These are phyloP conservation scores for Eupeodes luniger DNA, from an alignment of 2,888 invertebrate species.

Conservation along the genomic window DNA sequence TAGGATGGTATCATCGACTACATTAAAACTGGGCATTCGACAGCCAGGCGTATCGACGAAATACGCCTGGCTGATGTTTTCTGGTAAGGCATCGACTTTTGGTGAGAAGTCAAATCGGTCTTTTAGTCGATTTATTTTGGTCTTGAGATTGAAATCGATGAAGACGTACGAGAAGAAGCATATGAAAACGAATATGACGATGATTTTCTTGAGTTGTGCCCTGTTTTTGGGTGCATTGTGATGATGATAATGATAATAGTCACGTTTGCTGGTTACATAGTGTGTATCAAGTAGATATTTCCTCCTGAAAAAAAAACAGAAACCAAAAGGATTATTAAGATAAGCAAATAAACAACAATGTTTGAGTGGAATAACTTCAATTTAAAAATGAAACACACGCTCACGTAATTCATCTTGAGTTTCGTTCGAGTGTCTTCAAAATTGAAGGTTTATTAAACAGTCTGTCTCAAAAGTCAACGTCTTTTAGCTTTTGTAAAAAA, in stretches of 20 bases:
- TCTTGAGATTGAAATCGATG: slow-evolving; percentile 82
- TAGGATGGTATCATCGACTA: slow-evolving; percentile 80
- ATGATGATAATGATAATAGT: slow-evolving; percentile 82
- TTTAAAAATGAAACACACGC: too few relatives aligned
- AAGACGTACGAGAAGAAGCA: slow-evolving; percentile 83
- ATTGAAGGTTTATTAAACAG: too few relatives aligned
- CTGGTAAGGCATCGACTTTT: slow-evolving; percentile 79
- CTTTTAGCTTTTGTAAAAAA: too few relatives aligned
- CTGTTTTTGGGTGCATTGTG: slow-evolving; percentile 80
- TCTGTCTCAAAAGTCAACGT: too few relatives aligned
- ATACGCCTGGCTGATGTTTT: slow-evolving; percentile 81
- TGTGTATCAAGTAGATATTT: slow-evolving; percentile 82
- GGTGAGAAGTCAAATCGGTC: slow-evolving; percentile 82
- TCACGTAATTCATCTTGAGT: too few relatives aligned
- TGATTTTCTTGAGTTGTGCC: slow-evolving; percentile 81
- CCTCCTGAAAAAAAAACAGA: slow-evolving; percentile 36
- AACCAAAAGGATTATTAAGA: background rate
- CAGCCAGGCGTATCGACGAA: slow-evolving; percentile 83
- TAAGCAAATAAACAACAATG: too few relatives aligned
- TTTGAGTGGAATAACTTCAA: too few relatives aligned
- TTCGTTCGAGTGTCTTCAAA: too few relatives aligned
- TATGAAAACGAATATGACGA: slow-evolving; percentile 80
- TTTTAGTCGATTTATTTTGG: slow-evolving; percentile 80
- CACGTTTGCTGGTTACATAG: slow-evolving; percentile 82
- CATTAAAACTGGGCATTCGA: slow-evolving; percentile 83